These are phyloP conservation scores for Drosophila simulans DNA, from an alignment of 1,140 invertebrate species.

Conservation along the genomic window DNA sequence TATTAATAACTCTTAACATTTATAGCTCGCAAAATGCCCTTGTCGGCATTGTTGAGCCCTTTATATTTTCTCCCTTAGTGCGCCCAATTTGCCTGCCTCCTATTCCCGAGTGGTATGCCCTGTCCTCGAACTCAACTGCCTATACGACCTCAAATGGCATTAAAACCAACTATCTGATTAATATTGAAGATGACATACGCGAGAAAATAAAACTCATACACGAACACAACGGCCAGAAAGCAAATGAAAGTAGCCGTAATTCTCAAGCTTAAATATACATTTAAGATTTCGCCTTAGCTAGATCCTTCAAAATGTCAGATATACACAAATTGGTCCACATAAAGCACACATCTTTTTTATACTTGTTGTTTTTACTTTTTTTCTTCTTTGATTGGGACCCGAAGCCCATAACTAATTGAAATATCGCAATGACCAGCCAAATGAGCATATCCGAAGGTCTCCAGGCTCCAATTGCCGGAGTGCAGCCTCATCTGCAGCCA, in stretches of 20 bases:
- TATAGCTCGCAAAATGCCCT: neutral
- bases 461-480: neutral
- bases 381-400: slow-evolving; percentile 22
- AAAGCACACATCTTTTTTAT: slow-evolving; percentile 20
- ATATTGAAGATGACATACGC: neutral
- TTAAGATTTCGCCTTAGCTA: neutral
- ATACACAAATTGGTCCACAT: slow-evolving; percentile 4
- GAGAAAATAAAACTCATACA: neutral
- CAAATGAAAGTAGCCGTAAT: neutral
- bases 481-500: slow-evolving; percentile 34
- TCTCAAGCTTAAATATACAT: no score
- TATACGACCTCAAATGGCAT: neutral
- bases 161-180: neutral
- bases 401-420: neutral
- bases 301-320: slow-evolving; percentile 10
- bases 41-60: neutral
- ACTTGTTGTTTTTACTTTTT: slow-evolving; percentile 16
- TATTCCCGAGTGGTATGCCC: neutral
- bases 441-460: neutral
- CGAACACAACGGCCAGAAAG: neutral
- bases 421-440: slow-evolving; percentile 3
- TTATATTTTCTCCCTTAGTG: neutral
- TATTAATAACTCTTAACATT: neutral
- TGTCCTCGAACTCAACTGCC: neutral
- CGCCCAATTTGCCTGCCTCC: neutral